A percentile compares a stretch with the other conserved stretches of the same genome.
These are phyloP conservation scores for Myotis pilosus DNA, from an alignment of 2,797 vertebrate species.

Conservation along the genomic window DNA sequence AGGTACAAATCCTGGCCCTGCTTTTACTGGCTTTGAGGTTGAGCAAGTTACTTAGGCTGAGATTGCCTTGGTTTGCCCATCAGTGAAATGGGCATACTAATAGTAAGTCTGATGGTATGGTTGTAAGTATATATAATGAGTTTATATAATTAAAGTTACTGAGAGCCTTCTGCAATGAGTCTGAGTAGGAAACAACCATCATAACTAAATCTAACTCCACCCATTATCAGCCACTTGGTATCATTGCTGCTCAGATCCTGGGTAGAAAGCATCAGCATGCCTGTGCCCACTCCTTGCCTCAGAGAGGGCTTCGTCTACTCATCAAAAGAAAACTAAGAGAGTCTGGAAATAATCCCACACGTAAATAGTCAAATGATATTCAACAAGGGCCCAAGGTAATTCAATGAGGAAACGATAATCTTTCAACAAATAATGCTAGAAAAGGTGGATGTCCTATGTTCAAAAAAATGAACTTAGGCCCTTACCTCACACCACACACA, in stretches of 20 bases:
- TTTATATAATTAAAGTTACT: not conserved
- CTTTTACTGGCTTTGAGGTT: not conserved
- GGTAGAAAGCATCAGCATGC: not conserved
- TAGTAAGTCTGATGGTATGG: not conserved
- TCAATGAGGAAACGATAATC: not conserved
- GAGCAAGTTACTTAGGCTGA: not conserved
- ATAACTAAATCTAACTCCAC: not conserved
- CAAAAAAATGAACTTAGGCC: not conserved
- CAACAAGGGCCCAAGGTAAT: not conserved
- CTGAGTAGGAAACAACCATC: not conserved
- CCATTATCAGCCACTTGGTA: not conserved
- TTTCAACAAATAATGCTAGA: not conserved
- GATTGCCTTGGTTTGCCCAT: not conserved
- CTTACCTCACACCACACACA: not conserved
- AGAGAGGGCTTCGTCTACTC: not conserved
- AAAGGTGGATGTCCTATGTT: not conserved
- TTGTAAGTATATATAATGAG: not conserved
- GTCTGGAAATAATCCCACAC: not conserved
- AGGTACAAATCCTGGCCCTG: not conserved
- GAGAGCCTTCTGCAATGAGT: not conserved
- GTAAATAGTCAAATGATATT: not conserved
- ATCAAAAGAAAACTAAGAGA: conserved; percentile 23
- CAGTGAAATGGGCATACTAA: not conserved
- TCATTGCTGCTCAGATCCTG: not conserved
- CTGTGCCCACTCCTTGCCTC: not conserved